Percentiles rank a stretch among this genome's conserved stretches.
These are phyloP conservation scores for Pseudopodoces humilis DNA, from an alignment of 2,113 vertebrate species.

Conservation along the genomic window DNA sequence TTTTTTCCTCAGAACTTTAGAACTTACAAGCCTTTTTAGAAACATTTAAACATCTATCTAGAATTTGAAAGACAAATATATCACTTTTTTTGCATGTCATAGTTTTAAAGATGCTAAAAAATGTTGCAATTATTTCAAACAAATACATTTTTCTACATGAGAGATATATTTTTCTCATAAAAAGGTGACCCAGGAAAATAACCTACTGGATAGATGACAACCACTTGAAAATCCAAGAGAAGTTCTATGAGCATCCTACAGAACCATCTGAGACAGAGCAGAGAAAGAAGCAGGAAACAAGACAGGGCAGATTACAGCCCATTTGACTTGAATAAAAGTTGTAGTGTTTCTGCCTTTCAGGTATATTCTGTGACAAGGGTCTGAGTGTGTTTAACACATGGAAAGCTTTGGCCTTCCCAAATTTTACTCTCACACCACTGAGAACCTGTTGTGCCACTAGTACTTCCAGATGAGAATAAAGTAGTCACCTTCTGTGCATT, in stretches of 20 bases:
- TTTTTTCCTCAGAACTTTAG: background rate
- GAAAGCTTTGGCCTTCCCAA: background rate
- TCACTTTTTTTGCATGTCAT: background rate
- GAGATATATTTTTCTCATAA: background rate
- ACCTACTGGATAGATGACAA: background rate
- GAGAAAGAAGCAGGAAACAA: background rate
- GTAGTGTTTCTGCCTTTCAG: background rate
- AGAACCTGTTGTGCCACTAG: background rate
- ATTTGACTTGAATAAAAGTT: background rate
- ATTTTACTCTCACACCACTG: background rate
- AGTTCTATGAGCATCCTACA: fast-evolving
- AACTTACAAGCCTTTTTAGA: background rate
- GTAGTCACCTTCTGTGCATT: background rate
- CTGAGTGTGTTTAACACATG: background rate
- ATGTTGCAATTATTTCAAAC: background rate
- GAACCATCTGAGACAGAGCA: background rate
- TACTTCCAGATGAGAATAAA: background rate
- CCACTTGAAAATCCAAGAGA: background rate
- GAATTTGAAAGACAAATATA: background rate
- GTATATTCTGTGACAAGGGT: background rate
- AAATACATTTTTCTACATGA: background rate
- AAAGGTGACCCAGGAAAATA: background rate
- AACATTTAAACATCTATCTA: background rate
- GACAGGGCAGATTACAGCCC: background rate
- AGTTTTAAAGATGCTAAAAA: background rate